phyloP scores from a whole-genome alignment of 2,888 invertebrate genomes.

The Hypselothyrea guttata region DNA sequence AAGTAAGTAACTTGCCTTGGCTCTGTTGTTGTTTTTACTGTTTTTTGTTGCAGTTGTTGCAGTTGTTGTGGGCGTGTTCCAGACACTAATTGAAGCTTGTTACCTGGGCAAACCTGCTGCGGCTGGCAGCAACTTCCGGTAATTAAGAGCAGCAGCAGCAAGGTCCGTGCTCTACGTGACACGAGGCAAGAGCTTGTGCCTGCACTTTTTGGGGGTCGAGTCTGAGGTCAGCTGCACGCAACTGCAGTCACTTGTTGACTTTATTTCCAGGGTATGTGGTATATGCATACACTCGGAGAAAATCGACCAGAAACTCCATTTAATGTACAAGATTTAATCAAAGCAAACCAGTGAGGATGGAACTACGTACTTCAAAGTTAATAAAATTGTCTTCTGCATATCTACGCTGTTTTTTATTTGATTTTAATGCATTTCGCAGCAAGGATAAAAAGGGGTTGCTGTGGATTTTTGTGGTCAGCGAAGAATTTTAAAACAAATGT shows the following conservation, averaged over 20 bases:
- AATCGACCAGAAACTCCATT: too few relatives aligned
- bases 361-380: too few relatives aligned
- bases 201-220: slow-evolving; percentile 1
- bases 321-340: too few relatives aligned
- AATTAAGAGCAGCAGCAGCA: slow-evolving; percentile 49
- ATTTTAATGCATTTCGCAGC: too few relatives aligned
- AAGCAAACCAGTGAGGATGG: too few relatives aligned
- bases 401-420: too few relatives aligned
- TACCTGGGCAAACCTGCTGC: slow-evolving; percentile 36
- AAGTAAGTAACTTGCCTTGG: slow-evolving; percentile 37
- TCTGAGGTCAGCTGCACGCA: slow-evolving; percentile 1
- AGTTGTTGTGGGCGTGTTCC: slow-evolving; percentile 53
- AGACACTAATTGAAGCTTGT: slow-evolving; percentile 67
- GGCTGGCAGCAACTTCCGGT: slow-evolving; percentile 60
- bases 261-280: slow-evolving; percentile 14
- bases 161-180: slow-evolving; percentile 33
- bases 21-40: slow-evolving; percentile 10
- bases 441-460: too few relatives aligned
- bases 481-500: too few relatives aligned
- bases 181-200: slow-evolving; percentile 7
- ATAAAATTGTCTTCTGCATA: too few relatives aligned
- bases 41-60: too few relatives aligned
- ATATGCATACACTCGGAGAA: too few relatives aligned
- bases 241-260: slow-evolving; percentile 49
- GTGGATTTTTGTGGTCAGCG: too few relatives aligned